Percentiles rank a stretch among this genome's conserved stretches.
These are phyloP conservation scores for Drosophila sturtevanti DNA, from an alignment of 1,140 invertebrate genomes.

Conservation along the genomic window DNA sequence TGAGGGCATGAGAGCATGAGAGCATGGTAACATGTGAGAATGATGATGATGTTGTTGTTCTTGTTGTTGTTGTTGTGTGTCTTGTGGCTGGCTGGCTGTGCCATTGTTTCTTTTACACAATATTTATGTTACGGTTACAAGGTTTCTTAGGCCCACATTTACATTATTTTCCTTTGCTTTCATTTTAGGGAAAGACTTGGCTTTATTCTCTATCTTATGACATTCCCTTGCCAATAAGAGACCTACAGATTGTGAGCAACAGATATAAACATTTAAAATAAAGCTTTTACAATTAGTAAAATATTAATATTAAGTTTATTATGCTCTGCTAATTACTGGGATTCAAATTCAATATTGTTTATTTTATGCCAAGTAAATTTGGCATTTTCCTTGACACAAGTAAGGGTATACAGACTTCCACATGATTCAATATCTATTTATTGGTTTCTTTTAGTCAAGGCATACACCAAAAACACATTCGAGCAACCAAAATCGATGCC, in stretches of 20 bases:
- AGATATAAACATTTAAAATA: too few relatives aligned
- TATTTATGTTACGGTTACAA: slow-evolving; percentile 76
- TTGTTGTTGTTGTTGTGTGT: neutral
- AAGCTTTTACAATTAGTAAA: too few relatives aligned
- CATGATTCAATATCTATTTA: neutral
- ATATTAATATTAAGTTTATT: too few relatives aligned
- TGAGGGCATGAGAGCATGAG: slow-evolving; percentile 1
- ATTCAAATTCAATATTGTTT: too few relatives aligned
- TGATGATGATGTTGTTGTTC: neutral
- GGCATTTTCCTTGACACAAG: too few relatives aligned
- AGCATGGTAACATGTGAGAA: neutral
- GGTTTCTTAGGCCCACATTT: slow-evolving; percentile 54
- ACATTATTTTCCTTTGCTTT: slow-evolving; percentile 20
- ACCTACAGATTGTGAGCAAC: too few relatives aligned
- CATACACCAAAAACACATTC: neutral
- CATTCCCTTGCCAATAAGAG: neutral
- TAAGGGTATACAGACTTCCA: neutral
- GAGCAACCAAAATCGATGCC: slow-evolving; percentile 49
- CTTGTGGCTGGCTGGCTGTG: slow-evolving; percentile 21
- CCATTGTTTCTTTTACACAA: slow-evolving; percentile 54
- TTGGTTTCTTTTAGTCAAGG: slow-evolving; percentile 26
- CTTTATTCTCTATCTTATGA: neutral
- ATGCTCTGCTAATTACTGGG: too few relatives aligned
- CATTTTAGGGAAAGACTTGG: slow-evolving; percentile 15
- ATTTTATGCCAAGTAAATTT: too few relatives aligned